phyloP scores from a whole-genome alignment of 2,797 vertebrate species.

The Florisuga fusca region DNA sequence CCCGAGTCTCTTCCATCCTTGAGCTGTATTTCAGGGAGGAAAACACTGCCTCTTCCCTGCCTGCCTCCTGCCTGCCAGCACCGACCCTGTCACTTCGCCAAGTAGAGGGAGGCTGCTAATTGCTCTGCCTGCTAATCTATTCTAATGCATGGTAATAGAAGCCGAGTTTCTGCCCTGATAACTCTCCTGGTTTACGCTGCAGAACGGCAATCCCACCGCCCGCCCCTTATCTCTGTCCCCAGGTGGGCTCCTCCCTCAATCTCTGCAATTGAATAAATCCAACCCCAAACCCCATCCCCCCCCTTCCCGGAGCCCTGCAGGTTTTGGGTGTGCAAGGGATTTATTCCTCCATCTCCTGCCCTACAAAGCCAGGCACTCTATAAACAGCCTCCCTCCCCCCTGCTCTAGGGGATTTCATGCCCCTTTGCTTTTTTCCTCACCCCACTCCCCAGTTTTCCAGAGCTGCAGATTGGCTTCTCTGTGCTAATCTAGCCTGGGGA shows the following conservation, averaged over 20 bases:
- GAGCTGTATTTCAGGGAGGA: background rate
- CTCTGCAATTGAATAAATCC: constrained; percentile 4
- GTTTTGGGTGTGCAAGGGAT: constrained; percentile 25
- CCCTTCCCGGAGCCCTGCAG: background rate
- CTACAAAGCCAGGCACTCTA: background rate
- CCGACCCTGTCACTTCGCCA: background rate
- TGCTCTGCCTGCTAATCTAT: constrained; percentile 75
- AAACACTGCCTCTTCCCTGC: fast-evolving
- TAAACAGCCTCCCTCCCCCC: background rate
- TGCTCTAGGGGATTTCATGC: background rate
- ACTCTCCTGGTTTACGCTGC: constrained; percentile 33
- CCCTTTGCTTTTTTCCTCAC: background rate
- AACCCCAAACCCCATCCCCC: background rate
- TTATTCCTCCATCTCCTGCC: background rate
- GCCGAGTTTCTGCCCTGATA: constrained; percentile 69
- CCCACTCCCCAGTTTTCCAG: background rate
- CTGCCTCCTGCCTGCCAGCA: background rate
- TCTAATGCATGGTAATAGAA: constrained; percentile 78
- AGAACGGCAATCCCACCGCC: background rate
- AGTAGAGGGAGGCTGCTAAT: constrained; percentile 43
- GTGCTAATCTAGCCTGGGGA: background rate
- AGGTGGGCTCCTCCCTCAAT: constrained; percentile 60
- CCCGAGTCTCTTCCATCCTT: background rate
- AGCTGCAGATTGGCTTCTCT: background rate
- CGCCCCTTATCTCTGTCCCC: constrained; percentile 69